Percentiles rank a stretch among this genome's conserved stretches.
phyloP scores from a whole-genome alignment of 1,140 invertebrate genomes.

The Tetragnatha versicolor region DNA sequence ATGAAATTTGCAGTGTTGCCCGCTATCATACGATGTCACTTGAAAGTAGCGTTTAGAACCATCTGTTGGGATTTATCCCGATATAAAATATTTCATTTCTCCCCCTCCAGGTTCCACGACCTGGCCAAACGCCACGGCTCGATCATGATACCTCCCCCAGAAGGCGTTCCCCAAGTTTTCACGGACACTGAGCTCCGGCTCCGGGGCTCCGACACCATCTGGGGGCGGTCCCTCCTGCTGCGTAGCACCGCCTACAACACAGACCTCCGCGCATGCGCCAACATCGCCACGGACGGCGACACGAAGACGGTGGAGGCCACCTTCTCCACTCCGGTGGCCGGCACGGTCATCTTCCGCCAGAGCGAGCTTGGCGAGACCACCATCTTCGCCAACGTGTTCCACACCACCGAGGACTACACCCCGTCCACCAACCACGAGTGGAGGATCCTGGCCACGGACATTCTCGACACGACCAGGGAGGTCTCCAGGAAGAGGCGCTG shows the following conservation, averaged over 20 bases:
- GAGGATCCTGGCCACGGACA: slow-evolving; percentile 90
- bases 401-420: slow-evolving; percentile 62
- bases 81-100: background rate
- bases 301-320: slow-evolving; percentile 83
- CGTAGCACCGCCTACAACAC: slow-evolving; percentile 56
- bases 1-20: too few relatives aligned
- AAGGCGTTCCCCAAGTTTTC: slow-evolving; percentile 57
- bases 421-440: slow-evolving; percentile 74
- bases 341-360: slow-evolving; percentile 78
- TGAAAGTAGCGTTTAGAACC: too few relatives aligned
- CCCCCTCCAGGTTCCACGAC: slow-evolving; percentile 65
- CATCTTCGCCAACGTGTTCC: slow-evolving; percentile 74
- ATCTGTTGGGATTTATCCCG: too few relatives aligned
- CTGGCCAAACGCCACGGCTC: slow-evolving; percentile 65
- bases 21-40: too few relatives aligned
- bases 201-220: slow-evolving; percentile 61
- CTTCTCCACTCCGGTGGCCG: slow-evolving; percentile 80
- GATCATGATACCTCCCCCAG: slow-evolving; percentile 52
- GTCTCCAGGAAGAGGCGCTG: slow-evolving; percentile 26
- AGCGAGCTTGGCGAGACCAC: slow-evolving; percentile 73
- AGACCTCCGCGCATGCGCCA: slow-evolving; percentile 57
- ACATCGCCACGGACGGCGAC: slow-evolving; percentile 65
- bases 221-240: slow-evolving; percentile 61
- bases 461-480: slow-evolving; percentile 75
- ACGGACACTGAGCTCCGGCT: slow-evolving; percentile 59